A percentile compares a stretch with the other conserved stretches of the same genome.
phyloP scores from a whole-genome alignment of 2,888 invertebrate species.

The Exephanes ischioxanthus region DNA sequence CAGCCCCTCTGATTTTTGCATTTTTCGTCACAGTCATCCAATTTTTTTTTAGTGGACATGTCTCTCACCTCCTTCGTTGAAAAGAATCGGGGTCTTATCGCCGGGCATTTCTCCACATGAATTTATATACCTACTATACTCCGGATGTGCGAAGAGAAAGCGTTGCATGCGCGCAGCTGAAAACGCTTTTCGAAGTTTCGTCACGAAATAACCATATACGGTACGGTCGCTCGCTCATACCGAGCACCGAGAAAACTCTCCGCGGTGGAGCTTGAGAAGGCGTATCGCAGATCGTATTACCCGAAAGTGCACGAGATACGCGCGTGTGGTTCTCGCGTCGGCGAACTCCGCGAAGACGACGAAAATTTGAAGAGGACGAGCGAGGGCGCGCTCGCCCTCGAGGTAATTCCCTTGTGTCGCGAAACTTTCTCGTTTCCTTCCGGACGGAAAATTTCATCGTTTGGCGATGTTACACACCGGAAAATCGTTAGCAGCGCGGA shows the following conservation, averaged over 20 bases:
- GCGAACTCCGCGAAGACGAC: slow-evolving; percentile 19
- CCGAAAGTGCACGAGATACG: slow-evolving; percentile 55
- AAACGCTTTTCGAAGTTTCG: slow-evolving; percentile 45
- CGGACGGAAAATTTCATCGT: slow-evolving; percentile 35
- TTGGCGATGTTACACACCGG: slow-evolving; percentile 1
- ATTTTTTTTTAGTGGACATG: too few relatives aligned
- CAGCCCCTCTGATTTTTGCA: too few relatives aligned
- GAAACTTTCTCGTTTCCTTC: slow-evolving; percentile 49
- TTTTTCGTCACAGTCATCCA: too few relatives aligned
- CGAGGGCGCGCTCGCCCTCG: slow-evolving; percentile 18
- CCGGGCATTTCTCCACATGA: too few relatives aligned
- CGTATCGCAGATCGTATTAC: slow-evolving; percentile 63
- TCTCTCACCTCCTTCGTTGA: too few relatives aligned
- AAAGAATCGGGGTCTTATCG: too few relatives aligned
- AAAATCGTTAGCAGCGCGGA: slow-evolving; percentile 28
- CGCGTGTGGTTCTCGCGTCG: slow-evolving; percentile 13
- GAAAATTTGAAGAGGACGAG: slow-evolving; percentile 46
- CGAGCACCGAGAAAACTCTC: slow-evolving; percentile 43
- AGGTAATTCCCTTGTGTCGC: slow-evolving; percentile 27
- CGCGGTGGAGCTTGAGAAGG: slow-evolving; percentile 33
- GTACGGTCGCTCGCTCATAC: slow-evolving; percentile 20
- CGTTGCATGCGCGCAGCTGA: slow-evolving; percentile 12
- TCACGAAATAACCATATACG: slow-evolving; percentile 13
- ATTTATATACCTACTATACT: background rate
- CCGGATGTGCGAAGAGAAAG: background rate